Evolutionary conservation across 1,140 invertebrate species (phyloP), one percentile per base, ranked within the genome.

Genomic region (Heliconius melpomene): DNA sequence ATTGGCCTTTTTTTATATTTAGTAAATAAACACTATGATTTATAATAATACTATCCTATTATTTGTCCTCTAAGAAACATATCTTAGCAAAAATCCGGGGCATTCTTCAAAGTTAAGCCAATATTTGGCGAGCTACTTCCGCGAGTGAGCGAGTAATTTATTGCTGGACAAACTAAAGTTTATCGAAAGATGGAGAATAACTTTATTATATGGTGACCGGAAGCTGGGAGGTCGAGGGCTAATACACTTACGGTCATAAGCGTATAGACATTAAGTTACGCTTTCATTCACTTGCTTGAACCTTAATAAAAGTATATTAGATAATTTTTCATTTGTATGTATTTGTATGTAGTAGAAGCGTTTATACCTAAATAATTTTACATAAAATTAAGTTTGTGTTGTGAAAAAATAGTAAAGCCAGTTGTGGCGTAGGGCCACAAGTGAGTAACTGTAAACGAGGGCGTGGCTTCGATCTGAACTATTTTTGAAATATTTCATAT

Each of bases 141-240:
- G 87, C 86, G 88, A 88, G 88, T 87, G 88, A 88, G 87, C 90
- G 85, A 86, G 89, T 94, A 93, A 93, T 93, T 93, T 94, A 94
- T 94, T 83, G 90, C 85, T 85, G 90, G 85, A 87, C 89, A 91
- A 90, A 92, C 85, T 91, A 86, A 89, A 94, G 88, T 94, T 93
- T 94, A 93, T 94, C 93, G 91, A 91, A 92, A 92, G 89, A 91
- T 89, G 85, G 90, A 85, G 89, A 93, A 93, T 93, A 93, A 94
- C 91, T 93, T 93, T 94, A 94, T 94, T 94, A 94, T 89, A 90
- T 90, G 93, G 86, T 93, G 91, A 93, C 93, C 93, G 93, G 93
- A 94, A 88, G 85, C 83, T 79, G 85, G 85, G 80, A 83, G 81
- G 84, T 77, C 29, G 52, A 36, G 66, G 46, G 29, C 66, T 60